These are phyloP conservation scores for Macquaria australasica DNA, from an alignment of 2,113 vertebrate species.

Conservation along the genomic window DNA sequence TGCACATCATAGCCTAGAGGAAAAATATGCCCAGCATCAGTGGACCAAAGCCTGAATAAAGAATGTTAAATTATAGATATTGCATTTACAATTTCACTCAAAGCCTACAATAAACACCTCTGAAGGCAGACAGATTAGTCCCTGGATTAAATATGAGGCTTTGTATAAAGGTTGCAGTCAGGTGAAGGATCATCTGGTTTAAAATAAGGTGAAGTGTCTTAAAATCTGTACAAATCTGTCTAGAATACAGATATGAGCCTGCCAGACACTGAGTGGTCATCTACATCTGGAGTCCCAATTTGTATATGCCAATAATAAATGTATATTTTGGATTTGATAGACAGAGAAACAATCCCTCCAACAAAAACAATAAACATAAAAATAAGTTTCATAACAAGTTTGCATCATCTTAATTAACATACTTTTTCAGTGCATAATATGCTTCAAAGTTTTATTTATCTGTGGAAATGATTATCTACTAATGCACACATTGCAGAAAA, in stretches of 20 bases:
- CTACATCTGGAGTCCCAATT: neutral
- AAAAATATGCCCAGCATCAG: neutral
- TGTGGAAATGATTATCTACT: neutral
- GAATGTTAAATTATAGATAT: neutral
- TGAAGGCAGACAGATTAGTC: conserved; percentile 27
- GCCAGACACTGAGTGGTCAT: conserved; percentile 13
- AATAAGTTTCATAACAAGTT: neutral
- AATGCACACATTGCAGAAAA: neutral
- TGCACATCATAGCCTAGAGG: neutral
- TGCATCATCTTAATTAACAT: neutral
- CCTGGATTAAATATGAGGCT: conserved; percentile 31
- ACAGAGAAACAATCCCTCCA: no score
- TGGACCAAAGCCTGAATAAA: neutral
- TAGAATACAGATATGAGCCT: conserved; percentile 36
- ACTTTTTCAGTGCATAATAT: neutral
- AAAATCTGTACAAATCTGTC: conserved; percentile 60
- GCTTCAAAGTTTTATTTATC: neutral
- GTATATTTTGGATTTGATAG: no score
- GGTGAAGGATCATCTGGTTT: conserved; percentile 76
- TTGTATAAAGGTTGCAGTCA: conserved; percentile 80
- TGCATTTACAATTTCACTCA: neutral
- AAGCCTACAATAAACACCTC: neutral
- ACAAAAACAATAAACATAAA: neutral
- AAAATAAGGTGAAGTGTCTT: conserved; percentile 54
- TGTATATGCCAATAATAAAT: neutral